A percentile compares a stretch with the other conserved stretches of the same genome.
These are phyloP conservation scores for Linhomoeus sp. DNA, from an alignment of 2,888 invertebrate genomes.

Conservation along the genomic window DNA sequence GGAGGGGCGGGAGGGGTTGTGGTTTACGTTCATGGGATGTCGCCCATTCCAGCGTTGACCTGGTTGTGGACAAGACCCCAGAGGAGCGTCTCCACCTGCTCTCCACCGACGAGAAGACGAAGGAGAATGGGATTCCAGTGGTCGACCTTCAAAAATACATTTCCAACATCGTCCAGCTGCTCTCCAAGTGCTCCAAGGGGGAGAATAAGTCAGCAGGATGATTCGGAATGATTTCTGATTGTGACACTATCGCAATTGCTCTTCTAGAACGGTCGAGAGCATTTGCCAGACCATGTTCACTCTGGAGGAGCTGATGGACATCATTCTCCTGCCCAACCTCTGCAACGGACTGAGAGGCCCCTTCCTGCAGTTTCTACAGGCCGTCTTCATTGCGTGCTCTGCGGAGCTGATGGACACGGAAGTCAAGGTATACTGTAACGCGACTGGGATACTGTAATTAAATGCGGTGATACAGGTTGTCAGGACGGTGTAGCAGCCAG, in stretches of 20 bases:
- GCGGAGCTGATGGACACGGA: constrained; percentile 13
- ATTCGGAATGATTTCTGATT: no score
- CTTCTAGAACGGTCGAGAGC: constrained; percentile 27
- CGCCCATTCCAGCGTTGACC: constrained; percentile 23
- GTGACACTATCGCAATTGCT: no score
- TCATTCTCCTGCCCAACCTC: constrained; percentile 22
- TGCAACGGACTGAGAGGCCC: constrained; percentile 26
- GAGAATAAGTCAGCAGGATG: constrained; percentile 17
- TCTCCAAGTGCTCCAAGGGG: constrained; percentile 29
- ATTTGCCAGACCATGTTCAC: constrained; percentile 30
- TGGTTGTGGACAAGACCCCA: constrained; percentile 17
- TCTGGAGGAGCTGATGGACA: constrained; percentile 24
- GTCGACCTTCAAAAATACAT: background rate
- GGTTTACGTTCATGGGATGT: no score
- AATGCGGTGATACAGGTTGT: no score
- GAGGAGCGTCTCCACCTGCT: background rate
- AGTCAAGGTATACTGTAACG: background rate
- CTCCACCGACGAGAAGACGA: constrained; percentile 1
- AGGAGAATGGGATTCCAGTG: background rate
- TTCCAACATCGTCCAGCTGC: constrained; percentile 22
- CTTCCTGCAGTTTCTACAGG: constrained; percentile 27
- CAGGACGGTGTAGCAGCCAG: no score
- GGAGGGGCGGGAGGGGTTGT: no score
- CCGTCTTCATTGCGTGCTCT: constrained; percentile 26
- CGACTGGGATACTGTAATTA: no score